Conservation (phyloP, 30 jellyfish, hydroid and myxozoan genomes). For the Rhopilema esculentum region DNA sequence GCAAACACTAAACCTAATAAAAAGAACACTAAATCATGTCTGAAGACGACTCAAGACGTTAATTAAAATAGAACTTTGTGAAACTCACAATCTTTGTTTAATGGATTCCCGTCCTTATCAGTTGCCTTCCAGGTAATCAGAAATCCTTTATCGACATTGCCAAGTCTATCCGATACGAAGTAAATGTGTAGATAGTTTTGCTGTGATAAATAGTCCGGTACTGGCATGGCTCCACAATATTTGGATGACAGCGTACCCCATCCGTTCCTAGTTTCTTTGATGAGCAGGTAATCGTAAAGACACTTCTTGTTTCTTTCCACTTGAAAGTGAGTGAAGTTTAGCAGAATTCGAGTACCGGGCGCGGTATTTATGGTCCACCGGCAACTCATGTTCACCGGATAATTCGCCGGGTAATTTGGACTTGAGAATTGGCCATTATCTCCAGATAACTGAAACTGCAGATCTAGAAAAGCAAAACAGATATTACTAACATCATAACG, state of each 20-base stretch:
- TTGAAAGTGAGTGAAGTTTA: conserved; percentile 53
- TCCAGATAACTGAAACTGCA: conserved; percentile 62
- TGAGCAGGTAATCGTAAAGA: conserved; percentile 43
- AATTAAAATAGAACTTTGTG: background rate
- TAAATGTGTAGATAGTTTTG: conserved; percentile 35
- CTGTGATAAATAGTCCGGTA: conserved; percentile 29
- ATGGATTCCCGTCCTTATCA: conserved; percentile 28
- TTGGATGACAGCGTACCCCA: conserved; percentile 52
- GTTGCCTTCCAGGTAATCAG: conserved; percentile 45
- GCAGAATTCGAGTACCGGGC: conserved; percentile 47
- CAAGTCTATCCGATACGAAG: conserved; percentile 58
- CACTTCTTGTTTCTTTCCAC: conserved; percentile 66
- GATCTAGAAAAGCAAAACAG: conserved; percentile 41
- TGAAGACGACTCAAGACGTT: background rate
- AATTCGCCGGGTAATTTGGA: conserved; percentile 77
- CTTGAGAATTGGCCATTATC: conserved; percentile 75
- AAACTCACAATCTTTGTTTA: conserved; percentile 1
- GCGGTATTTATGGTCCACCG: conserved; percentile 67
- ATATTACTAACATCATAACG: background rate
- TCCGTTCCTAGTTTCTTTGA: conserved; percentile 55
- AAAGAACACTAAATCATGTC: too few relatives aligned
- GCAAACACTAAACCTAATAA: too few relatives aligned
- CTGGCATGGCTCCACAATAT: conserved; percentile 52
- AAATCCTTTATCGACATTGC: conserved; percentile 59
- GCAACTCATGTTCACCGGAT: conserved; percentile 75